Evolutionary conservation across 2,797 vertebrate genomes (phyloP).

Genomic region (Darevskia mixta): DNA sequence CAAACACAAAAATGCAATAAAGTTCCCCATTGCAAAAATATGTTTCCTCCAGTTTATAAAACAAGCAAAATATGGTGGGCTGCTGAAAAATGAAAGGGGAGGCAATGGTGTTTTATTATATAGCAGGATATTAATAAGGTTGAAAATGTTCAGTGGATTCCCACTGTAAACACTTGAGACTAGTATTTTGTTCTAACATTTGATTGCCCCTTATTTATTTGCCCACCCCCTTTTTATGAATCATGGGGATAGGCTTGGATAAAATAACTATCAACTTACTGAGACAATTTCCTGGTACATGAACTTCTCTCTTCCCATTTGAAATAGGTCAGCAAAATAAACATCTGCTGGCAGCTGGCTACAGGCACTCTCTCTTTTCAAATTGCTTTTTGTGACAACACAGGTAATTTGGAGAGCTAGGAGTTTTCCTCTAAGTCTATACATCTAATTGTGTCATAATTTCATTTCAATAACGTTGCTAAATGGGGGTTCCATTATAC

Average conservation of each 20-base stretch:
- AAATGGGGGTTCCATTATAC: neutral
- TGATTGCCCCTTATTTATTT: neutral
- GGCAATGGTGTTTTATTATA: rapidly evolving
- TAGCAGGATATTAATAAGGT: neutral
- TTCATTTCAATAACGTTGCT: neutral
- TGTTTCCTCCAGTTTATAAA: neutral
- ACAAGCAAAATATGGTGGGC: neutral
- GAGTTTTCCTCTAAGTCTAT: neutral
- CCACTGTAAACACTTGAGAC: neutral
- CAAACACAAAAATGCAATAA: too few species aligned
- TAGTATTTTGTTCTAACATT: neutral
- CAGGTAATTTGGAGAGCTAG: neutral
- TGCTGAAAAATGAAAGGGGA: neutral
- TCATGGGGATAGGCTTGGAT: neutral
- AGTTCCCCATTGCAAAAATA: neutral
- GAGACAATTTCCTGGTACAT: neutral
- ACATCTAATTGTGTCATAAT: neutral
- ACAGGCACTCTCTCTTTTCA: slow-evolving; percentile 6
- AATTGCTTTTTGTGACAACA: neutral
- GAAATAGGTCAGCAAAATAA: slow-evolving; percentile 31
- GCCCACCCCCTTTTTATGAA: neutral
- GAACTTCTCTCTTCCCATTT: neutral
- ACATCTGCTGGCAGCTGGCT: neutral
- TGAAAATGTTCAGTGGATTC: neutral
- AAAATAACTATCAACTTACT: neutral